A percentile compares a stretch with the other conserved stretches of the same genome.
Conservation (phyloP, 2,888 invertebrate species). For the Agrochola macilenta region DNA sequence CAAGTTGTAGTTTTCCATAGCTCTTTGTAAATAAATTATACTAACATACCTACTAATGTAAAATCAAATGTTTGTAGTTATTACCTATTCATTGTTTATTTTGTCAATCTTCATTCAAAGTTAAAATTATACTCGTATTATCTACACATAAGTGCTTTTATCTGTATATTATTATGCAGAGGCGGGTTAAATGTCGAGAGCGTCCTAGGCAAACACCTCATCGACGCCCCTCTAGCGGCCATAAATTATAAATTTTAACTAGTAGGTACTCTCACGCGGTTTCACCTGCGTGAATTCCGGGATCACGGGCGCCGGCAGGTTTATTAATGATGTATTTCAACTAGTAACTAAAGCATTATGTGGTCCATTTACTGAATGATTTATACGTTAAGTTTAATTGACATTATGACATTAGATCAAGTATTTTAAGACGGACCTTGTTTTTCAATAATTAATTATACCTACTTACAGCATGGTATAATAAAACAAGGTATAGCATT, state of each 20-base stretch:
- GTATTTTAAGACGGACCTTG: too few relatives aligned
- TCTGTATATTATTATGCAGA: too few relatives aligned
- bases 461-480: too few relatives aligned
- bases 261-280: too few relatives aligned
- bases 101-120: not conserved
- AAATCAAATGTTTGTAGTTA: not conserved
- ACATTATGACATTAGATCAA: too few relatives aligned
- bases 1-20: not conserved
- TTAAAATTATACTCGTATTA: not conserved
- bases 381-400: not conserved
- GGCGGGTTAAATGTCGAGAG: too few relatives aligned
- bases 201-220: too few relatives aligned
- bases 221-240: too few relatives aligned
- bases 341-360: not conserved
- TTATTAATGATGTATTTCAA: not conserved
- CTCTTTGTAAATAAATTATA: not conserved
- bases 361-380: not conserved
- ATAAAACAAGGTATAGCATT: too few relatives aligned
- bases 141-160: not conserved
- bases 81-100: not conserved
- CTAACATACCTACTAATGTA: not conserved
- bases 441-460: not conserved
- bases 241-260: too few relatives aligned
- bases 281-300: too few relatives aligned
- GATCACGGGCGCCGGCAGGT: too few relatives aligned